These are phyloP conservation scores for Lymantria dispar DNA, from an alignment of 2,888 invertebrate genomes.

Conservation along the genomic window DNA sequence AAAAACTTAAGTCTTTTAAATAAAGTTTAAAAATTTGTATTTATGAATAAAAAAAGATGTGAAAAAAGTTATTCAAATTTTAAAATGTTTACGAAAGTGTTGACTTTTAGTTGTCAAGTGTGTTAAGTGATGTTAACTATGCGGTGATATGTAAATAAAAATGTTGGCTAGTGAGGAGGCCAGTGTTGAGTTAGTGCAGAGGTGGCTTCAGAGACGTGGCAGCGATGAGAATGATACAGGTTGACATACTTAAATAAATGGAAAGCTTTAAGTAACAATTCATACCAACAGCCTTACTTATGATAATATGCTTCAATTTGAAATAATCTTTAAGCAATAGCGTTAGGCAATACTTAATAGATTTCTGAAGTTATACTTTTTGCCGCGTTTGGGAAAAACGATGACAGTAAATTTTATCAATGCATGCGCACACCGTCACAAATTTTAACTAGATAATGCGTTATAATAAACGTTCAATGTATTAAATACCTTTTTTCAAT, in stretches of 20 bases:
- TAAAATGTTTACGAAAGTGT: not conserved
- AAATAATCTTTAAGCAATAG: too few species aligned
- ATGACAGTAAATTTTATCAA: too few species aligned
- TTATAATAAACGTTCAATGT: too few species aligned
- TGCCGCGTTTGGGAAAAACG: too few species aligned
- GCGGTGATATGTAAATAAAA: constrained; percentile 54
- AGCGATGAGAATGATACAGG: constrained; percentile 69
- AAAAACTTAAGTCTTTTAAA: not conserved
- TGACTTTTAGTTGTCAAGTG: constrained; percentile 12
- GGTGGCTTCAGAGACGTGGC: constrained; percentile 66
- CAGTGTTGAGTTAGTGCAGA: constrained; percentile 74
- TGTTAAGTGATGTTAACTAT: constrained; percentile 31
- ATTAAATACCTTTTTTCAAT: too few species aligned
- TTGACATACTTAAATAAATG: constrained; percentile 17
- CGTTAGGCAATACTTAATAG: too few species aligned
- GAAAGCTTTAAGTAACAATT: not conserved
- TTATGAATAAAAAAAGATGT: not conserved
- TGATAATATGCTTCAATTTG: too few species aligned
- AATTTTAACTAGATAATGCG: too few species aligned
- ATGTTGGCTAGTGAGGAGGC: constrained; percentile 77
- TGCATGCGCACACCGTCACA: too few species aligned
- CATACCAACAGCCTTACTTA: not conserved
- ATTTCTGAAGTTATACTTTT: too few species aligned
- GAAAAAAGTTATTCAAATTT: not conserved
- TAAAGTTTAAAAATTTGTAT: not conserved